Conservation (phyloP, 2,888 invertebrate genomes). For the Lamellibrachia satsuma region DNA sequence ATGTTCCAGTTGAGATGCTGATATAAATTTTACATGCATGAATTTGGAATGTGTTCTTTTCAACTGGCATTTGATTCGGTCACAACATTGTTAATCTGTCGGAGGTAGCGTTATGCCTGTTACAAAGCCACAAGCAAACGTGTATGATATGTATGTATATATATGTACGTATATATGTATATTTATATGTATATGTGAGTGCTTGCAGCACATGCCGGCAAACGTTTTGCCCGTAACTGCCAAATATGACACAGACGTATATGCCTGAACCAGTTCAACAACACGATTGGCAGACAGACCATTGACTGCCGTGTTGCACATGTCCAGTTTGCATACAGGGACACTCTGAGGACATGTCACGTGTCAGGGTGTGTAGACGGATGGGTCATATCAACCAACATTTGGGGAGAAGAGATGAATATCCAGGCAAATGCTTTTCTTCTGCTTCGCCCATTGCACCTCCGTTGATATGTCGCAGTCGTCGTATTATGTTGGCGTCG, state of each 20-base stretch:
- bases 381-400: background rate
- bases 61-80: background rate
- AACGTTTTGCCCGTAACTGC: slow-evolving; percentile 18
- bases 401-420: background rate
- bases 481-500: background rate
- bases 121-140: slow-evolving; percentile 4
- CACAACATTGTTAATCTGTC: slow-evolving; percentile 13
- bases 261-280: background rate
- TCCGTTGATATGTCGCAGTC: background rate
- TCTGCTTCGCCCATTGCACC: background rate
- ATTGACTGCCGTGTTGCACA: slow-evolving; percentile 17
- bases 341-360: background rate
- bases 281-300: background rate
- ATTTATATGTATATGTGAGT: slow-evolving; percentile 21
- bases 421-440: slow-evolving; percentile 9
- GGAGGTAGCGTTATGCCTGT: background rate
- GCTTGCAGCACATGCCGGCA: slow-evolving; percentile 20
- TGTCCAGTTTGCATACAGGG: background rate
- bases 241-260: slow-evolving; percentile 7
- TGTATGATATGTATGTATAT: slow-evolving; percentile 21
- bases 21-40: slow-evolving; percentile 6
- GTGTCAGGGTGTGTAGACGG: background rate
- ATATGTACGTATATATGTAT: slow-evolving; percentile 24
- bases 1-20: background rate
- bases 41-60: slow-evolving; percentile 13